phyloP scores from a whole-genome alignment of 2,113 vertebrate species.

The Pedetes capensis region DNA sequence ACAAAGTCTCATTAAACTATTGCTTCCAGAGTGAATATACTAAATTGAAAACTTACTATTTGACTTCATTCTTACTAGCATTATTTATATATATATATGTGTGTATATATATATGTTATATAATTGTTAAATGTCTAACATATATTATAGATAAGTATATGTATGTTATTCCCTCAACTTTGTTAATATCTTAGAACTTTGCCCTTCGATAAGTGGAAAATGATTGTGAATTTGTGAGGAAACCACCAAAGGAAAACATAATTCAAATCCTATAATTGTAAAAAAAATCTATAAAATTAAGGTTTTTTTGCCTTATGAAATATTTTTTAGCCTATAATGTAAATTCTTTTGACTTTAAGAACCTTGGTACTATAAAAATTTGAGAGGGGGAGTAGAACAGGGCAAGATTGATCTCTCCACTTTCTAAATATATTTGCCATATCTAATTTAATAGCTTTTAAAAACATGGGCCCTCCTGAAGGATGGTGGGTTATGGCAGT shows the following conservation, averaged over 20 bases:
- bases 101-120: neutral
- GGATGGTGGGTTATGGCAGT: neutral
- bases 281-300: constrained; percentile 3
- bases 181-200: neutral
- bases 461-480: neutral
- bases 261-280: neutral
- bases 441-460: constrained; percentile 24
- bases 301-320: neutral
- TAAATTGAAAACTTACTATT: neutral
- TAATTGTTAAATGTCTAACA: neutral
- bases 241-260: neutral
- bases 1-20: neutral
- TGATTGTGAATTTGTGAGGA: neutral
- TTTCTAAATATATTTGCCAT: constrained; percentile 16
- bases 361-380: neutral
- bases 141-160: neutral
- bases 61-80: neutral
- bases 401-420: neutral
- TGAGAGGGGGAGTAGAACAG: neutral
- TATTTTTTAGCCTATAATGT: neutral
- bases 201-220: neutral
- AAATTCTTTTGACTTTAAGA: constrained; percentile 19
- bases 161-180: neutral
- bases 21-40: constrained; percentile 25
- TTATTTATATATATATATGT: neutral